Evolutionary conservation across 2,888 invertebrate genomes (phyloP), one percentile per base, ranked within the genome.

Genomic region (Ornithoptera priamus): DNA sequence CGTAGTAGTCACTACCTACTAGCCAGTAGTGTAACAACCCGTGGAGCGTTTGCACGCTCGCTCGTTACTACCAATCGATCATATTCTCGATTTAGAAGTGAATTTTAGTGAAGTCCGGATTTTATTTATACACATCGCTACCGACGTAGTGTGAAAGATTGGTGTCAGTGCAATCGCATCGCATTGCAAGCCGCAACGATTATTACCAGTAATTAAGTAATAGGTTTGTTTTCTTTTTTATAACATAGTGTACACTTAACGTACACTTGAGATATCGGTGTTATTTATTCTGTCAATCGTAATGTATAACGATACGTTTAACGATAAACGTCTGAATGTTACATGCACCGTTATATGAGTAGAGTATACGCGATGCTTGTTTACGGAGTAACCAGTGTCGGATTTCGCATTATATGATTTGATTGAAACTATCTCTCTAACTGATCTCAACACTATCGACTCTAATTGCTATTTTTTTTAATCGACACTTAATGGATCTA

Each of bases 1-100:
- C 17, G 62, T 62, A 62, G 62, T 60, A 58, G n/a, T 59, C 57
- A 65, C 65, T 60, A 46, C 22, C 64, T 67, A 50, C 24, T 62
- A 72, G 75, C 80, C 88, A 90, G 90, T 90, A 85, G 81, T 83
- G 78, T 78, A 78, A 83, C 84, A 83, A 82, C 85, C 77, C 80
- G 85, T 85, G 88, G 73, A 75, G 80, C 74, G 89, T 72, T 80
- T 82, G 82, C 89, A 90, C 90, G 90, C 81, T 74, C 81, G 79
- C 81, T 77, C 71, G 70, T 68, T 70, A 75, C 70, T 70, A 67
- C 69, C 63, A 61, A 59, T 64, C 72, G 73, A 72, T 39, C 62
- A 73, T 74, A 73, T 71, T 73, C 72, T 67, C 74, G 73, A 74
- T 53, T 59, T 74, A 63, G 66, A 71, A 75, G 71, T 72, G 75